These are phyloP conservation scores for Lerema accius DNA, from an alignment of 1,140 invertebrate species.

Conservation along the genomic window DNA sequence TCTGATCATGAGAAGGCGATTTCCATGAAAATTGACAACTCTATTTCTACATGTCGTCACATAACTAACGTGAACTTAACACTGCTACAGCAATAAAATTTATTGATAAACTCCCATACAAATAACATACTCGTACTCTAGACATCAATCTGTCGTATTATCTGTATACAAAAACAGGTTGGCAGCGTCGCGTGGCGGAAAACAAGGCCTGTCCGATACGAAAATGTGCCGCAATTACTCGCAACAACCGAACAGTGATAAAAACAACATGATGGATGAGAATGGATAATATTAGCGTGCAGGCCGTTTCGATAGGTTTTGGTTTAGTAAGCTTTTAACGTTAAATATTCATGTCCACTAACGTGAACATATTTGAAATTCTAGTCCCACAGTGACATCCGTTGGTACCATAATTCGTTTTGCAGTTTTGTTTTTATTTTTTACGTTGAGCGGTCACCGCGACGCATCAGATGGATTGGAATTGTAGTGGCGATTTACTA, in stretches of 20 bases:
- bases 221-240: slow-evolving; percentile 2
- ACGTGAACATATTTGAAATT: slow-evolving; percentile 27
- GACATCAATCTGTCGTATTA: too few relatives aligned
- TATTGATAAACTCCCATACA: too few relatives aligned
- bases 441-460: slow-evolving; percentile 16
- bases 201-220: slow-evolving; percentile 2
- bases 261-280: slow-evolving; percentile 20
- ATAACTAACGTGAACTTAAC: too few relatives aligned
- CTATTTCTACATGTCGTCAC: too few relatives aligned
- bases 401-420: slow-evolving; percentile 29
- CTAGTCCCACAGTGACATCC: slow-evolving; percentile 21
- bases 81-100: too few relatives aligned
- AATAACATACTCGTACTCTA: too few relatives aligned
- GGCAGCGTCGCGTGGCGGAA: background rate
- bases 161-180: background rate
- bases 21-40: too few relatives aligned
- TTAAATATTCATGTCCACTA: slow-evolving; percentile 31
- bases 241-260: slow-evolving; percentile 13
- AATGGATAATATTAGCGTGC: slow-evolving; percentile 6
- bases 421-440: slow-evolving; percentile 23
- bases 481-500: slow-evolving; percentile 1
- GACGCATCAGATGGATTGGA: background rate
- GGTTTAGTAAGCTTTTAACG: slow-evolving; percentile 33
- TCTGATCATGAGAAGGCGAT: too few relatives aligned
- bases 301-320: slow-evolving; percentile 19